Evolutionary conservation across 2,797 vertebrate genomes (phyloP), one percentile per base, ranked within the genome.

Genomic region (Tenualosa ilisha): DNA sequence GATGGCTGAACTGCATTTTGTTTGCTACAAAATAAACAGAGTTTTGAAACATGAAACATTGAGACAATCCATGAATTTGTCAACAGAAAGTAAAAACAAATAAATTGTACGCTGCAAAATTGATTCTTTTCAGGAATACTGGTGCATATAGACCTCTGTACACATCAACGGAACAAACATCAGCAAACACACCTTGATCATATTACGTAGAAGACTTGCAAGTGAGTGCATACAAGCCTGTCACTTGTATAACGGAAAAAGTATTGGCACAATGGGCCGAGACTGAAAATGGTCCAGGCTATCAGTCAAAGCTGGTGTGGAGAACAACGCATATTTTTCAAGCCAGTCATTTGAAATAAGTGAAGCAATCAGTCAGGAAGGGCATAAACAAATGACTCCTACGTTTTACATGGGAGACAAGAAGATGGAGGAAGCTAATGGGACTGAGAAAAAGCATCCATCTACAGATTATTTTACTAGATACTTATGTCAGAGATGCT

Each of bases 321-420:
- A 90, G 88, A 90, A 86, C 89, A 89, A 87, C 81, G 31, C 87
- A 86, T 87, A 91, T 91, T 91, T 90, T 91, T 92, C 88, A 91
- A 85, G 83, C 84, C 88, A 91, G 91, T 90, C 91, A 90, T 87
- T 89, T 86, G 91, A 89, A 92, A 91, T 91, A 90, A 92, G 88
- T 85, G 88, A 87, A 85, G 88, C 89, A 91, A 91, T 92, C 88
- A 88, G 88, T 92, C 89, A 92, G 90, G 88, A 91, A 88, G 84
- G 85, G 88, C 89, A 87, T 88, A 92, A 91, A 92, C 89, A 91
- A 91, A 90, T 88, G 86, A 90, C 86, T 91, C 79, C 53, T 63
- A 83, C 87, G 89, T 89, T 90, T 91, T 89, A 89, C 86, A 88
- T 88, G 88, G 86, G 88, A 85, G 86, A 87, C 72, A 84, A 87